Conservation (phyloP, 2,797 vertebrate species). For the Peromyscus aztecus region DNA sequence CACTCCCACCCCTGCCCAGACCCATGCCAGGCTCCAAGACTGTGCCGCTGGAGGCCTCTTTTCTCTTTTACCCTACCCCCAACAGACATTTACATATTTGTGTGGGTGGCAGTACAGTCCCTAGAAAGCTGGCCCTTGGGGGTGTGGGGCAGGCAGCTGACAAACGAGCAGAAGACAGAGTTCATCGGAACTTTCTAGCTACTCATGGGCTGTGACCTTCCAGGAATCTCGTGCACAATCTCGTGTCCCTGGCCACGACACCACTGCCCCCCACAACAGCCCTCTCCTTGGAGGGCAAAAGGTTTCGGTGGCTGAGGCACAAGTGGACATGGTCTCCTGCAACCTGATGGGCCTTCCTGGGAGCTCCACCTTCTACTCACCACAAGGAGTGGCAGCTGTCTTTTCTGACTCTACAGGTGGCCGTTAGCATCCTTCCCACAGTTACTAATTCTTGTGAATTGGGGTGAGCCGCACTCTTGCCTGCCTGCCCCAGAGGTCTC, state of each 20-base stretch:
- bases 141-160: neutral
- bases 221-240: too few species aligned
- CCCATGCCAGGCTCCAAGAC: neutral
- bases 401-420: neutral
- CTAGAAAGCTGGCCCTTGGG: accelerated
- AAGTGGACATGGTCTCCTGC: neutral
- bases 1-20: neutral
- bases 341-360: neutral
- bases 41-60: accelerated
- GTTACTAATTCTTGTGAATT: neutral
- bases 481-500: neutral
- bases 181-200: neutral
- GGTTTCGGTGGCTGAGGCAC: neutral
- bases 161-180: accelerated
- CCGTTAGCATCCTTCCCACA: accelerated
- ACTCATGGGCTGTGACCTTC: accelerated
- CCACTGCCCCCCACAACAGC: neutral
- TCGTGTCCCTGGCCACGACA: neutral
- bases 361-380: neutral
- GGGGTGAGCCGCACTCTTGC: accelerated
- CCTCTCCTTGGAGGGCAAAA: neutral
- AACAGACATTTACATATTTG: neutral
- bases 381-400: neutral
- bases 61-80: neutral
- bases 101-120: neutral